Base-by-base conservation (phyloP, 2,888 invertebrate species). In the Campopleginae sp. region DNA sequence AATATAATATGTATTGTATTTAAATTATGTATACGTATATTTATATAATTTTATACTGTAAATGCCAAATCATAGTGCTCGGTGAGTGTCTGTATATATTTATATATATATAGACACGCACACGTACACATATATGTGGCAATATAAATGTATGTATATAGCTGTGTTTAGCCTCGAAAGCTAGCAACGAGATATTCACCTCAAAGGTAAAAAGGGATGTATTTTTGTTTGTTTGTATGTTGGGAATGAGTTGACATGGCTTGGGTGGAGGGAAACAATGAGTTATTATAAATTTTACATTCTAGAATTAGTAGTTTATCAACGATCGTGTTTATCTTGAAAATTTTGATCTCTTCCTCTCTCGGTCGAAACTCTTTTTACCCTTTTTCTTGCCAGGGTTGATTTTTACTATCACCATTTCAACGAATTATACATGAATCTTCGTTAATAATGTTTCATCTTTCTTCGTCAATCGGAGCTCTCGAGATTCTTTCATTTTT, bases 91-190 rank as follows among this genome's bases (percentile, higher is more conserved):
- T 87, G 77, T 87, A 75, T 75, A 38, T 63, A 7, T 46, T n/a
- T n/a, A 6, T 63, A 23, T 44, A 10, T 68, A 7, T 68, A 23
- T 44, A 14, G 5, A 23, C n/a, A 14, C 27, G n/a, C 19, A 6
- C 19, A 19, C n/a, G 8, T 65, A n/a, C 70, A 70, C 48, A 66
- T 78, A 7, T 76, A 65, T 87, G 72, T 85, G 71, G 38, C n/a
- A 17, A 48, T 84, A 75, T 58, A 85, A 77, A 75, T 77, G 48
- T 83, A 27, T 75, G 75, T 79, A 65, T 81, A 70, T 81, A 75
- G 75, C 79, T 82, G 76, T 86, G 72, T 76, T 81, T 79, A 80
- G 76, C 87, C 74, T 77, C 78, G 63, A 85, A 81, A 86, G 82
- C 86, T 84, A 85, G 74, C 83, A 70, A 80, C 68, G 83, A 79